These are phyloP conservation scores for Leptodactylus fallax DNA, from an alignment of 2,797 vertebrate species.

Conservation along the genomic window DNA sequence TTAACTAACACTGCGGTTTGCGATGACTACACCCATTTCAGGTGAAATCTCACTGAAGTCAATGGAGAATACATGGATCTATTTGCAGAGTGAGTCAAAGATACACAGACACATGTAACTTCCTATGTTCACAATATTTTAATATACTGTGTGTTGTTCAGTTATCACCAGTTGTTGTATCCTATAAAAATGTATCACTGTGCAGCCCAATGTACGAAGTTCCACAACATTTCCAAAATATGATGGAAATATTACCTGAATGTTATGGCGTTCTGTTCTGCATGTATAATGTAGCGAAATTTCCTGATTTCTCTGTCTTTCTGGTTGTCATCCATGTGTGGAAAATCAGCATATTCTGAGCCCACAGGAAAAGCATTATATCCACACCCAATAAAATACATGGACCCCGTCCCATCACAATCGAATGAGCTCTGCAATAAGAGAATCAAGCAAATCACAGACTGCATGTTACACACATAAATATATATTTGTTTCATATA, in stretches of 20 bases:
- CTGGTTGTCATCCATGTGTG: constrained; percentile 93
- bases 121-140: too few species aligned
- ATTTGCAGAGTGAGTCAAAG: too few species aligned
- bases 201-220: neutral
- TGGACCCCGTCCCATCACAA: constrained; percentile 83
- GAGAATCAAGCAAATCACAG: neutral
- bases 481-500: too few species aligned
- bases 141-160: too few species aligned
- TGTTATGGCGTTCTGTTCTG: constrained; percentile 94
- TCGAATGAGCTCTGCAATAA: constrained; percentile 74
- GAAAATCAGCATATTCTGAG: constrained; percentile 91
- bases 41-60: too few species aligned
- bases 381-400: constrained; percentile 90
- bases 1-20: too few species aligned
- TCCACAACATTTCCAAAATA: neutral
- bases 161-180: too few species aligned
- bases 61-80: too few species aligned
- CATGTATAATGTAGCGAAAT: constrained; percentile 93
- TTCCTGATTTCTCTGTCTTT: constrained; percentile 89
- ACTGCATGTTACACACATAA: too few species aligned
- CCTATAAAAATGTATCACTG: too few species aligned
- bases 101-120: too few species aligned
- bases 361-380: constrained; percentile 94
- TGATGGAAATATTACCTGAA: constrained; percentile 82
- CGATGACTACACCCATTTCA: too few species aligned